These are phyloP conservation scores for Charadrius vociferus DNA, from an alignment of 2,113 vertebrate genomes.

Conservation along the genomic window DNA sequence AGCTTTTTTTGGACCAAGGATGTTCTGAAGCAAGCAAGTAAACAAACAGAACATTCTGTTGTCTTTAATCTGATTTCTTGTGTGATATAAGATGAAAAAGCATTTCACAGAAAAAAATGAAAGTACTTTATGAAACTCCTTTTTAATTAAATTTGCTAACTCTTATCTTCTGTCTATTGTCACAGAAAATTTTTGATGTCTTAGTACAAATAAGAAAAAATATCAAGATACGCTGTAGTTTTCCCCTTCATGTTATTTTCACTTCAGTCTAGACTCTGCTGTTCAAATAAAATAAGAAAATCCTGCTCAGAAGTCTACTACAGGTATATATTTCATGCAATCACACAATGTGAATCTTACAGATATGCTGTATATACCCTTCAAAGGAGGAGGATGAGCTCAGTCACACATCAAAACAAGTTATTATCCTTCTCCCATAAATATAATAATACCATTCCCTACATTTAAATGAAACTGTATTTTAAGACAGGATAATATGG, in stretches of 20 bases:
- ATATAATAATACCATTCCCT: neutral
- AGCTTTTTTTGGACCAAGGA: neutral
- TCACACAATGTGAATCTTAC: slow-evolving; percentile 17
- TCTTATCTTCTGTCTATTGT: neutral
- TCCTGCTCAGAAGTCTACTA: slow-evolving; percentile 32
- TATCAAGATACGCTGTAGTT: neutral
- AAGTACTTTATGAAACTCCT: neutral
- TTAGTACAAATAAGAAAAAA: neutral
- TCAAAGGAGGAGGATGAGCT: neutral
- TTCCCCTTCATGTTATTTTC: neutral
- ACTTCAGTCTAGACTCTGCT: slow-evolving; percentile 14
- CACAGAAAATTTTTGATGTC: slow-evolving; percentile 2
- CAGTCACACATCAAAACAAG: neutral
- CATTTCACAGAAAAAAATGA: neutral
- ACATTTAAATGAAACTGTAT: slow-evolving; percentile 23
- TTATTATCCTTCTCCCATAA: neutral
- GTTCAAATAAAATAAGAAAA: slow-evolving; percentile 39
- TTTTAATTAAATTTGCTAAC: neutral
- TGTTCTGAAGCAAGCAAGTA: slow-evolving; percentile 30
- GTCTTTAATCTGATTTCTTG: neutral
- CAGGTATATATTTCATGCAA: slow-evolving; percentile 3
- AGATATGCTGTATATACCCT: neutral
- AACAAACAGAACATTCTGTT: slow-evolving; percentile 22
- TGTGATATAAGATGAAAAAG: neutral
- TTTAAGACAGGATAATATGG: neutral